phyloP scores from a whole-genome alignment of 1,140 invertebrate genomes.

The Ceratosolen solmsi region DNA sequence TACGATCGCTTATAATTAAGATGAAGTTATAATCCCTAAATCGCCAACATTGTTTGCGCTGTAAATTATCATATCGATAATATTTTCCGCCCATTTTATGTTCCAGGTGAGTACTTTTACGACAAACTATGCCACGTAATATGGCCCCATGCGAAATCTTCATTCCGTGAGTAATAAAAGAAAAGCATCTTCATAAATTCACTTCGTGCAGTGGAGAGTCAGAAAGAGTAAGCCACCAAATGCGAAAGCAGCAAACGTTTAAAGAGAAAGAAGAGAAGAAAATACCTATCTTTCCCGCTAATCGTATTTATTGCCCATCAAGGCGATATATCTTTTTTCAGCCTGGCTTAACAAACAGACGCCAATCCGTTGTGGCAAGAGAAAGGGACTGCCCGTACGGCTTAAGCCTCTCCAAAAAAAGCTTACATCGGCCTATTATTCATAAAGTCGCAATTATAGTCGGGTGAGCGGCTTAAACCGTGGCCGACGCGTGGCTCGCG shows the following conservation, averaged over 20 bases:
- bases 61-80: conserved; percentile 5
- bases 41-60: too few species aligned
- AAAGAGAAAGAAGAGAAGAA: not conserved
- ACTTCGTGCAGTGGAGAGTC: not conserved
- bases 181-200: conserved; percentile 20
- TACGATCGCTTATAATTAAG: too few species aligned
- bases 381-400: conserved; percentile 16
- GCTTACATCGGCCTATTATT: not conserved
- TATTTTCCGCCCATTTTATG: not conserved
- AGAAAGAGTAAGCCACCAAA: conserved; percentile 12
- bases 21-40: too few species aligned
- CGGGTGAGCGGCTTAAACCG: conserved; percentile 11
- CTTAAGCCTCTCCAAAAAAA: conserved; percentile 24
- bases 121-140: not conserved
- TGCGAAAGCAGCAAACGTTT: too few species aligned
- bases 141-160: not conserved
- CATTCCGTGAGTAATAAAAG: conserved; percentile 32
- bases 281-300: conserved; percentile 11
- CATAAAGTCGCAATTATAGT: conserved; percentile 23
- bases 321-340: conserved; percentile 39
- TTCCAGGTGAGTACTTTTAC: conserved; percentile 42
- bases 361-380: conserved; percentile 18
- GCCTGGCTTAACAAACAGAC: conserved; percentile 36
- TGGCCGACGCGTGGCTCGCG: not conserved
- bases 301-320: conserved; percentile 47